Percentiles rank a stretch among this genome's conserved stretches.
phyloP scores from a whole-genome alignment of 2,113 vertebrate species.

The Panthera uncia region DNA sequence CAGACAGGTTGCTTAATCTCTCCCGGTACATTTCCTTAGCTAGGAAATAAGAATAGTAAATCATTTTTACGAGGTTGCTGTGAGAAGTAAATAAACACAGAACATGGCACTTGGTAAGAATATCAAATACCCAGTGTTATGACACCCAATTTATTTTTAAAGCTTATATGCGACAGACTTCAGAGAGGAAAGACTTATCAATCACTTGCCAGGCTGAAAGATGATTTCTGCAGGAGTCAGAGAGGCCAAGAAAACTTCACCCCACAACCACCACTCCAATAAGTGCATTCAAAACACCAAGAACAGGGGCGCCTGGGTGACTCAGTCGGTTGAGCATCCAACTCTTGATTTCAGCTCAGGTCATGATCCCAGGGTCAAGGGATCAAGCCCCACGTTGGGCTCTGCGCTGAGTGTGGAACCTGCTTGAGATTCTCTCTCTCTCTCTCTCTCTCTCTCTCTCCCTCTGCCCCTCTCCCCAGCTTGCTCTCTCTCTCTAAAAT shows the following conservation, averaged over 20 bases:
- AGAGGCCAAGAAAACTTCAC: slow-evolving; percentile 26
- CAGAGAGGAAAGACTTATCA: slow-evolving; percentile 27
- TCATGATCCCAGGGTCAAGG: no score
- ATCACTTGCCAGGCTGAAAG: slow-evolving; percentile 39
- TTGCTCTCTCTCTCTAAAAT: no score
- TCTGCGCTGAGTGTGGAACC: no score
- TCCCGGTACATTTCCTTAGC: slow-evolving; percentile 27
- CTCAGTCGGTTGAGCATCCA: no score
- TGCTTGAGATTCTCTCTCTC: no score
- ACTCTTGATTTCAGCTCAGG: no score
- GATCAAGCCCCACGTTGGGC: no score
- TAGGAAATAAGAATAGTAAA: slow-evolving; percentile 56
- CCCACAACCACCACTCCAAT: not conserved
- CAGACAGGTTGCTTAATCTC: slow-evolving; percentile 52
- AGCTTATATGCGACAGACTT: slow-evolving; percentile 38
- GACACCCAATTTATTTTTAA: slow-evolving; percentile 57
- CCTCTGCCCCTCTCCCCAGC: no score
- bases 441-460: no score
- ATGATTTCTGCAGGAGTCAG: slow-evolving; percentile 46
- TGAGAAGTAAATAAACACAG: slow-evolving; percentile 64
- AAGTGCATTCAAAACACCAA: not conserved
- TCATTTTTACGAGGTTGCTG: slow-evolving; percentile 42
- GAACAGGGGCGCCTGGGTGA: not conserved
- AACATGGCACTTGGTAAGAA: slow-evolving; percentile 49
- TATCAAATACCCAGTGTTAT: slow-evolving; percentile 20